phyloP scores from a whole-genome alignment of 1,140 invertebrate species.

The Vanessa atalanta region DNA sequence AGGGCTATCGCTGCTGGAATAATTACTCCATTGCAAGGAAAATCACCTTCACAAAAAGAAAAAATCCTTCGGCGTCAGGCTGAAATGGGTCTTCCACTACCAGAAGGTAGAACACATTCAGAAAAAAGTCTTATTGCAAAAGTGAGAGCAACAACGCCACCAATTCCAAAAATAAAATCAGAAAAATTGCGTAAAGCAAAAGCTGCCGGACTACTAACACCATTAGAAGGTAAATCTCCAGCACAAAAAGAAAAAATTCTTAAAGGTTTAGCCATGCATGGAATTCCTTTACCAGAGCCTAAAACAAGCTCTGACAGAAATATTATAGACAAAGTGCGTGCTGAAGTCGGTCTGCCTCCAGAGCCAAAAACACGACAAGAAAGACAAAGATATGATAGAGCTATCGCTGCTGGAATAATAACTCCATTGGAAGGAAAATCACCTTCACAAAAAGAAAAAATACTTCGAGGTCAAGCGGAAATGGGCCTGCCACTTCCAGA shows the following conservation, averaged over 20 bases:
- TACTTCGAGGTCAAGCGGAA: slow-evolving; percentile 25
- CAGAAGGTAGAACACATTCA: slow-evolving; percentile 36
- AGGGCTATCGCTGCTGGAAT: slow-evolving; percentile 39
- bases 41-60: slow-evolving; percentile 40
- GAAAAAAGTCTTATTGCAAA: slow-evolving; percentile 13
- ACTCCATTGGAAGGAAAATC: slow-evolving; percentile 40
- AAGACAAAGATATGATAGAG: slow-evolving; percentile 39
- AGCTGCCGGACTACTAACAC: slow-evolving; percentile 49
- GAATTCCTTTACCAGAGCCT: slow-evolving; percentile 45
- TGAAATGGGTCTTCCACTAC: slow-evolving; percentile 45
- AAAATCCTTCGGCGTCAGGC: slow-evolving; percentile 43
- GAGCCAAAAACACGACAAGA: slow-evolving; percentile 35
- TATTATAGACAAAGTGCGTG: slow-evolving; percentile 43
- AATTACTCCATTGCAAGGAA: slow-evolving; percentile 42
- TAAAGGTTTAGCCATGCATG: slow-evolving; percentile 33
- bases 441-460: slow-evolving; percentile 35
- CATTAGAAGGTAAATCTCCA: slow-evolving; percentile 50
- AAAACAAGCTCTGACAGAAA: slow-evolving; percentile 45
- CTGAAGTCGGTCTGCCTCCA: slow-evolving; percentile 28
- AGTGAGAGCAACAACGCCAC: slow-evolving; percentile 33
- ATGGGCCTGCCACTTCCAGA: slow-evolving; percentile 34
- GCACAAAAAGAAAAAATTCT: slow-evolving; percentile 53
- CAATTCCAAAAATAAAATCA: slow-evolving; percentile 22
- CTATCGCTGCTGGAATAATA: slow-evolving; percentile 42
- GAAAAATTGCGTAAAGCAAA: slow-evolving; percentile 38